phyloP scores from a whole-genome alignment of 2,113 vertebrate species.

The Lycocorax pyrrhopterus region DNA sequence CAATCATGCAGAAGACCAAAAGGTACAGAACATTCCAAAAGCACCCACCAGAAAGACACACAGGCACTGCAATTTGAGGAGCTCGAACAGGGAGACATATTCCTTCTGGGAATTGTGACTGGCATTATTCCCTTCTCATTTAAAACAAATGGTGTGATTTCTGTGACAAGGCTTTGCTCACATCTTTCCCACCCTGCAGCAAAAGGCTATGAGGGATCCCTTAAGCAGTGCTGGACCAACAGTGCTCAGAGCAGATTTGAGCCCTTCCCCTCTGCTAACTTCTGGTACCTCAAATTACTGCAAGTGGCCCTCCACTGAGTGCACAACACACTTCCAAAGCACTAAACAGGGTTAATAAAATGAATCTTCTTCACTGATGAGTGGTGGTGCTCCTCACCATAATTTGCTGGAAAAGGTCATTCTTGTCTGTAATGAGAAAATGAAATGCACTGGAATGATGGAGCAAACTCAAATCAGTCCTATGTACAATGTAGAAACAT shows the following conservation, averaged over 20 bases:
- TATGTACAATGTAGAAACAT: neutral
- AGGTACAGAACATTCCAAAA: neutral
- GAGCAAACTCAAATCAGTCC: conserved; percentile 22
- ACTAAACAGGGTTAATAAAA: conserved; percentile 18
- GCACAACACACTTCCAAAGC: neutral
- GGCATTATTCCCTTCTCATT: neutral
- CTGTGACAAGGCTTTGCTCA: neutral
- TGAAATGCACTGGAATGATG: neutral
- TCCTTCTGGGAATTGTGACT: neutral
- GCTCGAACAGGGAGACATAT: rapidly evolving
- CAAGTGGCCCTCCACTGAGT: neutral
- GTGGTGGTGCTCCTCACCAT: neutral
- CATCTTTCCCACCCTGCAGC: neutral
- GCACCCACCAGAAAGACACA: neutral
- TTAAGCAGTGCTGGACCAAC: neutral
- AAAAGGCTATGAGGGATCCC: neutral
- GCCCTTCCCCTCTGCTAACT: neutral
- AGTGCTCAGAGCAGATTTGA: neutral
- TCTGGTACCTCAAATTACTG: neutral
- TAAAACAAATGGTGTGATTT: neutral
- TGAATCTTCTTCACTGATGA: conserved; percentile 4
- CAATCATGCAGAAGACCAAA: neutral
- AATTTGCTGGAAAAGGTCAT: conserved; percentile 39
- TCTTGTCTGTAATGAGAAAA: conserved; percentile 33
- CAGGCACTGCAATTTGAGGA: neutral